Conservation (phyloP, 1,140 invertebrate species). For the Palaemon carinicauda region DNA sequence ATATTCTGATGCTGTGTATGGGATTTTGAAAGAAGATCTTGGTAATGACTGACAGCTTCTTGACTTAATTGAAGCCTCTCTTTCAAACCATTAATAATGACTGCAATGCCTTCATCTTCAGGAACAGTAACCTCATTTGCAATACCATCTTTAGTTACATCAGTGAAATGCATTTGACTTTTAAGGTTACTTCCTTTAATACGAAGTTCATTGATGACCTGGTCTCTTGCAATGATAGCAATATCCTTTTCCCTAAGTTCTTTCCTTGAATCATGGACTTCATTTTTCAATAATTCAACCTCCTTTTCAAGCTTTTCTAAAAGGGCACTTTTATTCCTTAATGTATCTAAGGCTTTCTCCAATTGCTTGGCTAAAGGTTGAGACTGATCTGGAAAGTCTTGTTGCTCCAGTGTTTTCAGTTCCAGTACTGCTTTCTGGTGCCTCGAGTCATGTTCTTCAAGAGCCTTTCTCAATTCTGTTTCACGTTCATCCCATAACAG, state of each 20-base stretch:
- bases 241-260: conserved; percentile 34
- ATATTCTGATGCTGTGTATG: conserved; percentile 28
- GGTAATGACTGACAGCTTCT: conserved; percentile 32
- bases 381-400: neutral
- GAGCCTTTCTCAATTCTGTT: conserved; percentile 7
- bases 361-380: conserved; percentile 24
- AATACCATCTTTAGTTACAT: neutral
- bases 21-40: conserved; percentile 37
- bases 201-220: conserved; percentile 39
- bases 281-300: conserved; percentile 19
- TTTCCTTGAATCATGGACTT: neutral
- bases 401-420: neutral
- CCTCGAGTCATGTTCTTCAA: conserved; percentile 22
- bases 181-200: conserved; percentile 1
- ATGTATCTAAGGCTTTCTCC: neutral
- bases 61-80: conserved; percentile 41
- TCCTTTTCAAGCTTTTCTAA: conserved; percentile 12
- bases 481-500: conserved; percentile 36
- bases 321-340: neutral
- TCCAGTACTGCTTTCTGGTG: conserved; percentile 18
- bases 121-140: neutral
- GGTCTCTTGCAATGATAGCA: conserved; percentile 38
- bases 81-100: conserved; percentile 34
- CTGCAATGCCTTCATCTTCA: conserved; percentile 33
- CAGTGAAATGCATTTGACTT: neutral